phyloP scores from a whole-genome alignment of 35 echinoderm and acorn worm species.

The Lytechinus pictus region DNA sequence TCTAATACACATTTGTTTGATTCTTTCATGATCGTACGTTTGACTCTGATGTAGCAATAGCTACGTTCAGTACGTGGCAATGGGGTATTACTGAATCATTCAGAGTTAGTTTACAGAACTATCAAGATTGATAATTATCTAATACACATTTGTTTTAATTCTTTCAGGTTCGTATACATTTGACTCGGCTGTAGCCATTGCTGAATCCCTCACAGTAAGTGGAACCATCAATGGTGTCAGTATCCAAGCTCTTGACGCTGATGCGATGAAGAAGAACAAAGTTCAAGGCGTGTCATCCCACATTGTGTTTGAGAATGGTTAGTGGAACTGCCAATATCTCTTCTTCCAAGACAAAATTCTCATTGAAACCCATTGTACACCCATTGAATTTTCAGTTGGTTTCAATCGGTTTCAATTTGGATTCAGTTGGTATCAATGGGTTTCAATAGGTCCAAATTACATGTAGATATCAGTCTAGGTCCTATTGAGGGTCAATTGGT shows the following conservation, averaged over 20 bases:
- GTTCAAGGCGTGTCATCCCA: neutral
- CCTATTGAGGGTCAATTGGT: too few species aligned
- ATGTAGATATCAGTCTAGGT: too few species aligned
- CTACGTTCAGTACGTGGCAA: neutral
- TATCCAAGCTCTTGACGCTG: neutral
- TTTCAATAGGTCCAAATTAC: too few species aligned
- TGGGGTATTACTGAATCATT: neutral
- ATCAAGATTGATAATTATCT: neutral
- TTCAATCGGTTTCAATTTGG: too few species aligned
- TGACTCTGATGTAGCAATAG: neutral
- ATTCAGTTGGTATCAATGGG: too few species aligned
- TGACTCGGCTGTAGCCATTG: neutral
- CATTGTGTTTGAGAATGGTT: constrained; percentile 9
- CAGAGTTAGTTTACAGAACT: neutral
- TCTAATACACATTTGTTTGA: neutral
- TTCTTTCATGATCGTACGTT: neutral
- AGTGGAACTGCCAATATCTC: neutral
- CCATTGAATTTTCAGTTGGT: too few species aligned
- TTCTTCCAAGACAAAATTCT: too few species aligned
- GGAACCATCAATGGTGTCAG: neutral
- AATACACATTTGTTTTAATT: neutral
- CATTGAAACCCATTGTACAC: too few species aligned
- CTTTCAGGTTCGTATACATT: neutral
- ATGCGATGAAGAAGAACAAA: neutral
- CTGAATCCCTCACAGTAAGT: neutral